Percentiles rank a stretch among this genome's conserved stretches.
Evolutionary conservation across 2,113 vertebrate genomes (phyloP).

Genomic region (Cardinalis cardinalis): DNA sequence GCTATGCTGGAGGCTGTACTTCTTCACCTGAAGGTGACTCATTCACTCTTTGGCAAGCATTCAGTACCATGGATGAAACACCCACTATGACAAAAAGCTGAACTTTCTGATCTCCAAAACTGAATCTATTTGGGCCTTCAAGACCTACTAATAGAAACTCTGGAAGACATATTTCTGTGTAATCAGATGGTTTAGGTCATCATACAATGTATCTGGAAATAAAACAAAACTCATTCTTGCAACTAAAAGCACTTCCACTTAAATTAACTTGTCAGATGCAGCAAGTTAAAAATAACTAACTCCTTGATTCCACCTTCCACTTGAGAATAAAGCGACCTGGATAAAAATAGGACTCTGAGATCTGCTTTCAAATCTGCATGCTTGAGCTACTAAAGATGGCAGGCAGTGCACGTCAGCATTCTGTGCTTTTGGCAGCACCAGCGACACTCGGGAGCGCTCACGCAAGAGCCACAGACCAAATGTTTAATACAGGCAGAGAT

Average conservation of each 20-base stretch:
- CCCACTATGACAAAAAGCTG: slow-evolving; percentile 14
- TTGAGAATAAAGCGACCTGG: slow-evolving; percentile 43
- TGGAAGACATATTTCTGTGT: background rate
- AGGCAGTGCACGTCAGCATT: background rate
- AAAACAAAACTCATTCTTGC: slow-evolving; percentile 53
- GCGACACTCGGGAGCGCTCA: background rate
- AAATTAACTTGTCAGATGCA: slow-evolving; percentile 57
- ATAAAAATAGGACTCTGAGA: slow-evolving; percentile 46
- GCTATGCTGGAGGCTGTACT: background rate
- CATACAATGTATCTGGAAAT: slow-evolving; percentile 47
- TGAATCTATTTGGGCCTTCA: slow-evolving; percentile 11
- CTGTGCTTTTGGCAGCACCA: background rate
- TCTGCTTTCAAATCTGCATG: slow-evolving; percentile 38
- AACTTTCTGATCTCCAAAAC: slow-evolving; percentile 11
- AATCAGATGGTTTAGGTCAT: slow-evolving; percentile 38
- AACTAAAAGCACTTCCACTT: slow-evolving; percentile 42
- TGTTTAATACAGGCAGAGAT: background rate
- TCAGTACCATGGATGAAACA: background rate
- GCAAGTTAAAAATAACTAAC: slow-evolving; percentile 60
- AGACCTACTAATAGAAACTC: slow-evolving; percentile 12
- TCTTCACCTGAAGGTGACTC: background rate
- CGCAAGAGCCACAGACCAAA: background rate
- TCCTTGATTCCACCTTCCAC: slow-evolving; percentile 46
- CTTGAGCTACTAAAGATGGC: background rate
- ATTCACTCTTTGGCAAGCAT: background rate